Percentiles rank a stretch among this genome's conserved stretches.
These are phyloP conservation scores for Silvanus unidentatus DNA, from an alignment of 2,888 invertebrate species.

Conservation along the genomic window DNA sequence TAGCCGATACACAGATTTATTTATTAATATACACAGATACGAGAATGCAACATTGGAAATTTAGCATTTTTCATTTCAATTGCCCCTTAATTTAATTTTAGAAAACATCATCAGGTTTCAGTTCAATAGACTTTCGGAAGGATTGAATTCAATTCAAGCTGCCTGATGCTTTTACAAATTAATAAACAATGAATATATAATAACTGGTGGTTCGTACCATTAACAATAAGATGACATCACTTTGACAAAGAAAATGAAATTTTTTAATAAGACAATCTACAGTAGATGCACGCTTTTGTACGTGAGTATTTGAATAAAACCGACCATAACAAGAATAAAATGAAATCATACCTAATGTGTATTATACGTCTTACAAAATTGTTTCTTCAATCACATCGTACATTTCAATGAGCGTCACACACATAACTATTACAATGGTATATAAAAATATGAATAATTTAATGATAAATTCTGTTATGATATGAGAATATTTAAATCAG, in stretches of 20 bases:
- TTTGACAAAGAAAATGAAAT: conserved; percentile 2
- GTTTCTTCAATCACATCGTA: not conserved
- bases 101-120: too few relatives aligned
- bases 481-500: too few relatives aligned
- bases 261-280: conserved; percentile 22
- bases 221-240: conserved; percentile 5
- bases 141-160: too few relatives aligned
- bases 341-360: not conserved
- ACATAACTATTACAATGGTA: not conserved
- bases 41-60: too few relatives aligned
- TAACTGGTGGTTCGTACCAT: not conserved
- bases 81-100: too few relatives aligned
- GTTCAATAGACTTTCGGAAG: too few relatives aligned
- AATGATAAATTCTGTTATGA: too few relatives aligned
- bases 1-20: too few relatives aligned
- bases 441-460: too few relatives aligned
- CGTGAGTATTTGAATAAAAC: conserved; percentile 25
- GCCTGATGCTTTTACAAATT: too few relatives aligned
- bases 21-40: too few relatives aligned
- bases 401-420: not conserved
- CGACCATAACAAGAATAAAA: conserved; percentile 9
- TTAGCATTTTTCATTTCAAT: too few relatives aligned
- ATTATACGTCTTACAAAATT: not conserved
- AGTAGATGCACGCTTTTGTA: conserved; percentile 25
- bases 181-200: not conserved